Percentiles rank a stretch among this genome's conserved stretches.
Conservation (phyloP, 2,113 vertebrate genomes). For the Pantherophis guttatus region DNA sequence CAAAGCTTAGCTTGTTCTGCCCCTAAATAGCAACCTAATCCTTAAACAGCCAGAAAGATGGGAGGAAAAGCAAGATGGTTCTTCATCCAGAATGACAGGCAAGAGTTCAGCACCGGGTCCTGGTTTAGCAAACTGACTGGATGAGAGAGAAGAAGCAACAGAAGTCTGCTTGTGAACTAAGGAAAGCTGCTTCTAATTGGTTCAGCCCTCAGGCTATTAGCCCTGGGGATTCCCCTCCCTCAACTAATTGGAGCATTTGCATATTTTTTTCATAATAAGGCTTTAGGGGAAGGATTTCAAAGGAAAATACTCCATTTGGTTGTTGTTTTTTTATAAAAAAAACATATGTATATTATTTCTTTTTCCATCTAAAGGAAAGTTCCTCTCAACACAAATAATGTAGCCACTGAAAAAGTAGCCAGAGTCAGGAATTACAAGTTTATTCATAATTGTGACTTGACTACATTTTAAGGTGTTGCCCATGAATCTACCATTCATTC, state of each 20-base stretch:
- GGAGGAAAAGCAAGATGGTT: not conserved
- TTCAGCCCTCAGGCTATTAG: conserved; percentile 27
- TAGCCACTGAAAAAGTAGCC: not conserved
- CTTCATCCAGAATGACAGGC: not conserved
- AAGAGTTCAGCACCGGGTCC: not conserved
- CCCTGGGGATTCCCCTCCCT: conserved; percentile 30
- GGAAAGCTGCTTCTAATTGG: conserved; percentile 22
- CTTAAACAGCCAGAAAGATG: not conserved
- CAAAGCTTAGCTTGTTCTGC: not conserved
- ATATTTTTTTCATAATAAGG: conserved; percentile 29
- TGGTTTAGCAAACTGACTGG: conserved; percentile 3
- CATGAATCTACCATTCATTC: not conserved
- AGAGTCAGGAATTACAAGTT: not conserved
- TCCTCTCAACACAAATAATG: not conserved
- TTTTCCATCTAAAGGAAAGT: not conserved
- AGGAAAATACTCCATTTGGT: not conserved
- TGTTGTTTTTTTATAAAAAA: not conserved
- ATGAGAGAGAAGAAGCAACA: conserved; percentile 17
- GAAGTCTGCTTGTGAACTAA: conserved; percentile 22
- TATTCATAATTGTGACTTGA: not conserved
- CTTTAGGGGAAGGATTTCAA: conserved; percentile 29
- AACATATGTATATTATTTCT: not conserved
- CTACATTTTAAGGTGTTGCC: not conserved
- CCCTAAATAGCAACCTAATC: conserved; percentile 9
- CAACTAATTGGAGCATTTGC: conserved; percentile 34